Percentiles rank a stretch among this genome's conserved stretches.
phyloP scores from a whole-genome alignment of 2,113 vertebrate genomes.

The Microtus montanus region DNA sequence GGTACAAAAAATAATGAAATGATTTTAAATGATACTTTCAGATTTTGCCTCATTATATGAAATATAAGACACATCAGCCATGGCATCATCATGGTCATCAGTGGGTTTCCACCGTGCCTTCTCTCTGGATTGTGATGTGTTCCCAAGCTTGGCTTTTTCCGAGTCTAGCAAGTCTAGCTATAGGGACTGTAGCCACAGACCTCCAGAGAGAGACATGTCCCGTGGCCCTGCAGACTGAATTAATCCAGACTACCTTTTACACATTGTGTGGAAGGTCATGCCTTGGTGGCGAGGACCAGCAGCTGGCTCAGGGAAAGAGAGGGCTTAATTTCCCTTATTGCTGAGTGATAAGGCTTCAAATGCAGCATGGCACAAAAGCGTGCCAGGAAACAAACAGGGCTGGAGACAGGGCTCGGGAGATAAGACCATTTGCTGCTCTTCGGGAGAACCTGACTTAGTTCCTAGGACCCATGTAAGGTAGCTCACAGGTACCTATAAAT shows the following conservation, averaged over 20 bases:
- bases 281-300: background rate
- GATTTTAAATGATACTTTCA: slow-evolving; percentile 26
- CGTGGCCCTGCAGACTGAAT: background rate
- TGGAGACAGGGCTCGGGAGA: background rate
- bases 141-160: background rate
- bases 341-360: background rate
- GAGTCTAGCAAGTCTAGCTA: background rate
- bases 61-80: background rate
- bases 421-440: background rate
- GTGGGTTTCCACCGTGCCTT: background rate
- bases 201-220: background rate
- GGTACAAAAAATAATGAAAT: background rate
- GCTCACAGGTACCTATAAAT: background rate
- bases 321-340: background rate
- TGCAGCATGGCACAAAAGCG: background rate
- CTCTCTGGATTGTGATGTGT: background rate
- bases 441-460: background rate
- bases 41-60: no score
- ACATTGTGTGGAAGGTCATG: no score
- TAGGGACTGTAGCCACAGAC: background rate
- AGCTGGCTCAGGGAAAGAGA: background rate
- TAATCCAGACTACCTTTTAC: background rate
- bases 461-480: no score
- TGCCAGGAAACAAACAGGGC: no score
- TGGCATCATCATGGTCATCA: background rate